Evolutionary conservation across 2,888 invertebrate species (phyloP).

Genomic region (Drosophila nigritarsus): DNA sequence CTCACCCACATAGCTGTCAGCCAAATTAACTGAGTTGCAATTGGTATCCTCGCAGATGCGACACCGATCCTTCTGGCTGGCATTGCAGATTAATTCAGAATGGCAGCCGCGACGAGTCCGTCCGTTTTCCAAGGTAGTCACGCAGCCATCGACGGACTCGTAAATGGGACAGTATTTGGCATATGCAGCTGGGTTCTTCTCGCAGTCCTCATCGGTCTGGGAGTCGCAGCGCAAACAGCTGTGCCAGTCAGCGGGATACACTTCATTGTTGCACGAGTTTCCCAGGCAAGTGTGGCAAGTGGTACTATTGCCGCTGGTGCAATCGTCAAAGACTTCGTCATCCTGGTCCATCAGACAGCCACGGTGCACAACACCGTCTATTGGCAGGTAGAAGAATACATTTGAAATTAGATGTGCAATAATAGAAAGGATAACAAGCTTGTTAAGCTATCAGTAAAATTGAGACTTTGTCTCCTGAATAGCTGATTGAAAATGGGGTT

Average conservation of each 20-base stretch:
- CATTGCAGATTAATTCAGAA: conserved; percentile 72
- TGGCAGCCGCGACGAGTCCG: conserved; percentile 77
- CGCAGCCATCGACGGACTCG: conserved; percentile 64
- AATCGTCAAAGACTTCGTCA: conserved; percentile 65
- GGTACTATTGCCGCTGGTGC: conserved; percentile 49
- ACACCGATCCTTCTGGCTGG: conserved; percentile 57
- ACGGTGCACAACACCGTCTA: conserved; percentile 72
- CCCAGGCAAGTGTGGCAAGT: conserved; percentile 64
- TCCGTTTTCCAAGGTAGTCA: conserved; percentile 63
- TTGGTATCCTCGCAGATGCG: conserved; percentile 70
- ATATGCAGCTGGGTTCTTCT: conserved; percentile 49
- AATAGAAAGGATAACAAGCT: background rate
- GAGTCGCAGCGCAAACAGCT: conserved; percentile 79
- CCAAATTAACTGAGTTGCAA: conserved; percentile 75
- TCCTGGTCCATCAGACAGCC: conserved; percentile 71
- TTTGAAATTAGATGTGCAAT: background rate
- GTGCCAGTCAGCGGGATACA: conserved; percentile 74
- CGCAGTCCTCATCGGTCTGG: conserved; percentile 58
- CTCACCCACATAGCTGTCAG: conserved; percentile 67
- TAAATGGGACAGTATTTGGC: conserved; percentile 67
- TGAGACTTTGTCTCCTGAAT: background rate
- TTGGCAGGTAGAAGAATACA: background rate
- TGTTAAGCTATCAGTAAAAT: background rate
- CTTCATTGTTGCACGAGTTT: conserved; percentile 64
- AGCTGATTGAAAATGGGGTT: no score